Evolutionary conservation across 2,888 invertebrate genomes (phyloP).

Genomic region (Micoletzkya japonica): DNA sequence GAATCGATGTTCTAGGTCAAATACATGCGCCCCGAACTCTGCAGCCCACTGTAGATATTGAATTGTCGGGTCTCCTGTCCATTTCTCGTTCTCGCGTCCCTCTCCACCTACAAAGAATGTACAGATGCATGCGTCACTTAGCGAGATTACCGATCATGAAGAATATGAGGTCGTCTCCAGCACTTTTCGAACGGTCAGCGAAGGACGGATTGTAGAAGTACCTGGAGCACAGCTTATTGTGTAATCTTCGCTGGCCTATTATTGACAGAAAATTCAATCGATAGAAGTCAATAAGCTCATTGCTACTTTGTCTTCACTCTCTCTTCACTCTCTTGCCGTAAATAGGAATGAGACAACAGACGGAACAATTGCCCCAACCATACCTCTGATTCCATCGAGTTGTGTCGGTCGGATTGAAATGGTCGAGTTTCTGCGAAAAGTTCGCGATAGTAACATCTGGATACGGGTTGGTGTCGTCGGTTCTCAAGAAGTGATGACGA

Average conservation of each 20-base stretch:
- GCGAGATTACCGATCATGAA: slow-evolving; percentile 52
- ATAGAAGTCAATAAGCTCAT: background rate
- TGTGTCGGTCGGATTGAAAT: slow-evolving; percentile 46
- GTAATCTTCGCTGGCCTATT: slow-evolving; percentile 6
- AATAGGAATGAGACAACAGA: background rate
- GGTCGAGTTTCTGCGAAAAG: slow-evolving; percentile 35
- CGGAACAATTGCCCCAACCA: background rate
- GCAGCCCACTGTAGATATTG: slow-evolving; percentile 39
- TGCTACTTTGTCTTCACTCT: background rate
- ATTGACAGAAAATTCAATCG: background rate
- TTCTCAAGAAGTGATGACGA: too few species aligned
- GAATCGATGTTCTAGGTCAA: slow-evolving; percentile 49
- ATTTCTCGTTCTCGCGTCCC: slow-evolving; percentile 42
- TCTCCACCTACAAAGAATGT: slow-evolving; percentile 1
- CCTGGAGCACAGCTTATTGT: too few species aligned
- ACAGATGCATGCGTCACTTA: background rate
- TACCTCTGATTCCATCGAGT: too few species aligned
- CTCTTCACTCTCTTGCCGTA: background rate
- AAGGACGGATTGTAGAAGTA: slow-evolving; percentile 46
- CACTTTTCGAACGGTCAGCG: background rate
- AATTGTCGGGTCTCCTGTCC: slow-evolving; percentile 33
- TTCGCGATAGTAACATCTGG: slow-evolving; percentile 10
- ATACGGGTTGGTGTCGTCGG: too few species aligned
- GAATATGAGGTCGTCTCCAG: slow-evolving; percentile 41
- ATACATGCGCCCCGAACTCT: slow-evolving; percentile 43